Conservation (phyloP, 2,797 vertebrate species). For the Rousettus madagascariensis region DNA sequence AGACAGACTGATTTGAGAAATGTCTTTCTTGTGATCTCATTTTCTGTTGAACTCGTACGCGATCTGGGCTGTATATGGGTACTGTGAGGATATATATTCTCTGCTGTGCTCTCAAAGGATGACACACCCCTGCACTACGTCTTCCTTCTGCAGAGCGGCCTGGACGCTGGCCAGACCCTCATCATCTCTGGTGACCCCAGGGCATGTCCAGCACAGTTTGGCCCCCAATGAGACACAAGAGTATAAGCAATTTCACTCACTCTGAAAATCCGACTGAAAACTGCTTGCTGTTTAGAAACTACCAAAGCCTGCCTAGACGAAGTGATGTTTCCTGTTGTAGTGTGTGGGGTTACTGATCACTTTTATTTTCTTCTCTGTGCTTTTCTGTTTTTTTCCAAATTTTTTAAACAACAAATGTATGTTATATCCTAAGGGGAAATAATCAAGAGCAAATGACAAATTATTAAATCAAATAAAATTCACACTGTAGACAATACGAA, state of each 20-base stretch:
- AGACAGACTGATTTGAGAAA: neutral
- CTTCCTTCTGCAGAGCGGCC: conserved; percentile 90
- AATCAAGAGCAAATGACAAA: neutral
- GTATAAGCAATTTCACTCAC: neutral
- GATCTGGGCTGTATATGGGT: neutral
- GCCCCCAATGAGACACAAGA: neutral
- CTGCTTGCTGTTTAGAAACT: neutral
- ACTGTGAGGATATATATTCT: conserved; percentile 82
- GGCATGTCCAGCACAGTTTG: conserved; percentile 88
- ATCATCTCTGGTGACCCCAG: conserved; percentile 89
- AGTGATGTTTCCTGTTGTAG: fast-evolving
- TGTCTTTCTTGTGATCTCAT: neutral
- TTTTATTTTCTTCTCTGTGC: neutral
- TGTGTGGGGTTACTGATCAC: neutral
- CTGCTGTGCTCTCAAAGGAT: conserved; percentile 83
- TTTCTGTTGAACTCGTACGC: neutral
- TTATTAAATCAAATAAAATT: neutral
- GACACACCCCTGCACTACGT: conserved; percentile 91
- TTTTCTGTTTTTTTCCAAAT: neutral
- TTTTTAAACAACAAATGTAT: neutral
- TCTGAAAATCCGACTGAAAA: neutral
- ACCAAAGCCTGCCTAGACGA: too few species aligned
- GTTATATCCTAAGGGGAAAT: neutral
- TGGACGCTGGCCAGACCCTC: conserved; percentile 90
- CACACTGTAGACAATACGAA: neutral